Evolutionary conservation across 2,113 vertebrate species (phyloP).

Genomic region (Pomatostomus ruficeps): DNA sequence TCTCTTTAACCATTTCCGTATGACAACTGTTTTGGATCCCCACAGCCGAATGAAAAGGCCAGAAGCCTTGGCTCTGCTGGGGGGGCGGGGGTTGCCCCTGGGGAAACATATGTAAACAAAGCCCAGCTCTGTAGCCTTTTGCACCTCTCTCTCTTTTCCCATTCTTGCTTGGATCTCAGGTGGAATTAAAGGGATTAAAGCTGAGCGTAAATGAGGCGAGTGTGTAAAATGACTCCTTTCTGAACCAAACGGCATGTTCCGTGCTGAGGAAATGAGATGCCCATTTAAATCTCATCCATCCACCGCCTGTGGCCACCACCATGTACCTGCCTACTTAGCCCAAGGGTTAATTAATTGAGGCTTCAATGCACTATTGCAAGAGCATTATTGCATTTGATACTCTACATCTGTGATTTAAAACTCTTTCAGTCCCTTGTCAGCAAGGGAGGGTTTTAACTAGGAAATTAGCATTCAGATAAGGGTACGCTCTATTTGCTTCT

Average conservation of each 20-base stretch:
- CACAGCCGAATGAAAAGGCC: conserved; percentile 33
- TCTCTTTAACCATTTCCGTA: conserved; percentile 84
- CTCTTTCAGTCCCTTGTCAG: conserved; percentile 84
- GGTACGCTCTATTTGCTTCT: conserved; percentile 83
- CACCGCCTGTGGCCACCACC: conserved; percentile 88
- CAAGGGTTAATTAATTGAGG: conserved; percentile 95
- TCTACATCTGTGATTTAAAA: conserved; percentile 95
- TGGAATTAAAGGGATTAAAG: conserved; percentile 88
- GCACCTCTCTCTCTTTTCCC: conserved; percentile 80
- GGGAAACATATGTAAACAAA: conserved; percentile 84
- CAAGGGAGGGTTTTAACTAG: conserved; percentile 93
- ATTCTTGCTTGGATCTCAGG: conserved; percentile 82
- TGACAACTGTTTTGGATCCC: conserved; percentile 82
- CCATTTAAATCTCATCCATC: conserved; percentile 95
- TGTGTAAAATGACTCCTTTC: conserved; percentile 93
- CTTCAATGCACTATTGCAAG: conserved; percentile 85
- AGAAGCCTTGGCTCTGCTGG: conserved; percentile 51
- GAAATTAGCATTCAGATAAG: conserved; percentile 99
- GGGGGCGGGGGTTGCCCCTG: conserved; percentile 1
- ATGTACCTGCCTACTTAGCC: conserved; percentile 85
- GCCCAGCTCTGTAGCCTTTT: conserved; percentile 80
- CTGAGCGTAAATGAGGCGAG: conserved; percentile 87
- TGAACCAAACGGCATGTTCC: conserved; percentile 85
- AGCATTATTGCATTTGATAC: conserved; percentile 89
- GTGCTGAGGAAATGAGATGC: conserved; percentile 95